Percentiles rank a stretch among this genome's conserved stretches.
These are phyloP conservation scores for Rhysida immarginata DNA, from an alignment of 1,140 invertebrate species.

Conservation along the genomic window DNA sequence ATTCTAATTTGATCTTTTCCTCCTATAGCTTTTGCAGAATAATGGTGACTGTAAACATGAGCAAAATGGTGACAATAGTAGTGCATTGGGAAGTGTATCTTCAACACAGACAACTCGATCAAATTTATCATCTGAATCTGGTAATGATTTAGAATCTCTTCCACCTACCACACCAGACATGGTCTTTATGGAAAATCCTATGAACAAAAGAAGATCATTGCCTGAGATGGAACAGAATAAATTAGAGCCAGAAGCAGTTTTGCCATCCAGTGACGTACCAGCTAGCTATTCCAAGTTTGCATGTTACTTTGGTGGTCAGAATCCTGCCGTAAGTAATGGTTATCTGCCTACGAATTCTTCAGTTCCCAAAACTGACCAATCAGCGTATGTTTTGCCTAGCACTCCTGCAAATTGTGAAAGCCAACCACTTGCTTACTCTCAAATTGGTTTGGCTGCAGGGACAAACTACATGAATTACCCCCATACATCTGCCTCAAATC, in stretches of 20 bases:
- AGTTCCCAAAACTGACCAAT: neutral
- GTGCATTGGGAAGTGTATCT: neutral
- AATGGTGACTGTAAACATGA: neutral
- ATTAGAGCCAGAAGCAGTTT: neutral
- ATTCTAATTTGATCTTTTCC: too few relatives aligned
- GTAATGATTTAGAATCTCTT: neutral
- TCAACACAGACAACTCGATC: slow-evolving; percentile 1
- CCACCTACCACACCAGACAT: neutral
- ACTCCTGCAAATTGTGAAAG: neutral
- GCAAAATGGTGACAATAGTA: neutral
- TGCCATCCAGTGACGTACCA: neutral
- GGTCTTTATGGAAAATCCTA: slow-evolving; percentile 4
- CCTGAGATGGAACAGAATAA: neutral
- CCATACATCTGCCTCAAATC: neutral
- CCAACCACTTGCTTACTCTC: neutral
- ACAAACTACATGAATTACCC: neutral
- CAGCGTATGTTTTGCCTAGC: neutral
- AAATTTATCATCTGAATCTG: slow-evolving; percentile 5
- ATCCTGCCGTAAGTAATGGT: neutral
- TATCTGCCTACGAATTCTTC: neutral
- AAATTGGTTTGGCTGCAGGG: neutral
- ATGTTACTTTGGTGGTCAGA: neutral
- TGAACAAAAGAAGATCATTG: neutral
- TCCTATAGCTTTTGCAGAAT: slow-evolving; percentile 1
- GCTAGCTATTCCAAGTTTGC: slow-evolving; percentile 6